phyloP scores from a whole-genome alignment of 2,888 invertebrate species.

The Lutraria lutraria region DNA sequence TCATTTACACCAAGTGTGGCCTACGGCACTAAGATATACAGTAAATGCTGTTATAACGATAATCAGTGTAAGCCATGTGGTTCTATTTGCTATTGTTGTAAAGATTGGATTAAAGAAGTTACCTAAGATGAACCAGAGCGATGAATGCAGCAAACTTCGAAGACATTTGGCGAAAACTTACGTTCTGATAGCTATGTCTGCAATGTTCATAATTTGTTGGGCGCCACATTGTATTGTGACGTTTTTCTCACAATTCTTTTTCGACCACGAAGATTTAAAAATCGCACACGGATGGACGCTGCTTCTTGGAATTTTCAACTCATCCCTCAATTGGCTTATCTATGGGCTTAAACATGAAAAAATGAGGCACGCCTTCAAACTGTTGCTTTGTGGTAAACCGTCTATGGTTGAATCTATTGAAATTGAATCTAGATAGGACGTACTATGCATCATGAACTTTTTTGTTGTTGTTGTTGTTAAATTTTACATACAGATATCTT shows the following conservation, averaged over 20 bases:
- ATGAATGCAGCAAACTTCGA: neutral
- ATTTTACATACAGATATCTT: no score
- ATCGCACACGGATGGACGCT: slow-evolving; percentile 42
- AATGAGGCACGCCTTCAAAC: slow-evolving; percentile 54
- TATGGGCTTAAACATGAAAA: slow-evolving; percentile 58
- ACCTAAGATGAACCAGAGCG: slow-evolving; percentile 5
- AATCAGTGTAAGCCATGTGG: slow-evolving; percentile 22
- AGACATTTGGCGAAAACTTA: slow-evolving; percentile 53
- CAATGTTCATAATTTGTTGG: slow-evolving; percentile 62
- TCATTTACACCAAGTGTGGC: slow-evolving; percentile 37
- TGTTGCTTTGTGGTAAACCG: slow-evolving; percentile 41
- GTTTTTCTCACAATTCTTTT: slow-evolving; percentile 32
- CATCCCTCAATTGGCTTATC: slow-evolving; percentile 60
- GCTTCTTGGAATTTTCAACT: slow-evolving; percentile 44
- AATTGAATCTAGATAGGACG: slow-evolving; percentile 11
- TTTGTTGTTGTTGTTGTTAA: no score
- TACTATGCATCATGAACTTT: neutral
- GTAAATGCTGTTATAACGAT: slow-evolving; percentile 7
- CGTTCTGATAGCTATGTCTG: slow-evolving; percentile 52
- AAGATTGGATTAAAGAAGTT: slow-evolving; percentile 36
- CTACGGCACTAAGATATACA: slow-evolving; percentile 8
- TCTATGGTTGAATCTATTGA: slow-evolving; percentile 2
- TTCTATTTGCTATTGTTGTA: slow-evolving; percentile 48
- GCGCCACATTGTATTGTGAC: slow-evolving; percentile 59
- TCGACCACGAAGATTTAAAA: slow-evolving; percentile 28